These are phyloP conservation scores for Aricia agestis DNA, from an alignment of 1,140 invertebrate genomes.

Conservation along the genomic window DNA sequence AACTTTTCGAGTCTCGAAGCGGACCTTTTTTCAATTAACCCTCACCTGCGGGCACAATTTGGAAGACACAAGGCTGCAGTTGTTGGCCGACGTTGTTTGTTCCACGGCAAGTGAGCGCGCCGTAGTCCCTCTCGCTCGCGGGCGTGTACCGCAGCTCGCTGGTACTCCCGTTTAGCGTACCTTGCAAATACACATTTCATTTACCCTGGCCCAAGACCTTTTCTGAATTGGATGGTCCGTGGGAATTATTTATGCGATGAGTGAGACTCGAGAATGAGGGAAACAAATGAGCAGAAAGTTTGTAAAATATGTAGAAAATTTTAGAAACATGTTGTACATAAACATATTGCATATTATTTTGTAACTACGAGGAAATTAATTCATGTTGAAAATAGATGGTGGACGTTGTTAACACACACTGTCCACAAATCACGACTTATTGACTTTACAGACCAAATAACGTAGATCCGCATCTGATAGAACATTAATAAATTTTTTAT, in stretches of 20 bases:
- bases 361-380: too few relatives aligned
- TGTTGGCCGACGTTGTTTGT: constrained; percentile 89
- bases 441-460: too few relatives aligned
- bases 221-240: not conserved
- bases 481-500: too few relatives aligned
- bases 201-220: not conserved
- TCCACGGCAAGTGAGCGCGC: constrained; percentile 88
- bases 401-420: too few relatives aligned
- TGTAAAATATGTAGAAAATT: too few relatives aligned
- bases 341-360: not conserved
- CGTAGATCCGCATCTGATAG: too few relatives aligned
- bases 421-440: too few relatives aligned
- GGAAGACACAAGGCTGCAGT: constrained; percentile 89
- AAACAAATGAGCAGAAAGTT: not conserved
- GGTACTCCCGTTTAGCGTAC: constrained; percentile 73
- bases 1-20: constrained; percentile 12
- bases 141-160: constrained; percentile 89
- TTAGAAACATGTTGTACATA: too few relatives aligned
- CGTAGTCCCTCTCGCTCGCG: constrained; percentile 87
- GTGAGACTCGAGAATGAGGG: not conserved
- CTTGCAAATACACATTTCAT: constrained; percentile 31
- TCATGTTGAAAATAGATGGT: too few relatives aligned
- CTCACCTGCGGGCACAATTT: constrained; percentile 91
- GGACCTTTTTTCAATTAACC: constrained; percentile 20
- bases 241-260: not conserved